These are phyloP conservation scores for Pyrocephalus nanus DNA, from an alignment of 2,797 vertebrate species.

Conservation along the genomic window DNA sequence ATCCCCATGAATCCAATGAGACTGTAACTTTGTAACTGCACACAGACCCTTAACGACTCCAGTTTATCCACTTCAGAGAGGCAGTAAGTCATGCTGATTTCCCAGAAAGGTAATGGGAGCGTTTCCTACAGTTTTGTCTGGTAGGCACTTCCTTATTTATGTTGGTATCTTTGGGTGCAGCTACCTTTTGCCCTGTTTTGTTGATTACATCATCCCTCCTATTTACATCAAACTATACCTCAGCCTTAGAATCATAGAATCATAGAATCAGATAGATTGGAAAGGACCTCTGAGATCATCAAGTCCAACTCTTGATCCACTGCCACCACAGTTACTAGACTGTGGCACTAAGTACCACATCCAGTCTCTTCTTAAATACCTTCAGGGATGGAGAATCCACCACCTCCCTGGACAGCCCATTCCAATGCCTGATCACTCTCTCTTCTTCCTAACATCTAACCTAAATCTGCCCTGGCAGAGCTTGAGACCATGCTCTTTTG, in stretches of 20 bases:
- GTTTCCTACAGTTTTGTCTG: neutral
- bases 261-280: no score
- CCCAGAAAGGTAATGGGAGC: neutral
- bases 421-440: no score
- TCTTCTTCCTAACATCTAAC: no score
- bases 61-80: neutral
- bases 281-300: no score
- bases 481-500: no score
- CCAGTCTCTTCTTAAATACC: no score
- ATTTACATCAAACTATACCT: neutral
- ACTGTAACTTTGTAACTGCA: neutral
- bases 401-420: no score
- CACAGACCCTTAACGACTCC: neutral
- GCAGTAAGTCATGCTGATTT: neutral
- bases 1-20: neutral
- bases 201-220: neutral
- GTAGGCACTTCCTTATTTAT: neutral
- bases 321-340: no score
- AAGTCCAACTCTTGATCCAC: no score
- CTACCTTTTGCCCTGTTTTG: neutral
- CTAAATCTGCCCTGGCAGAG: no score
- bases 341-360: no score
- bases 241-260: neutral
- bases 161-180: neutral
- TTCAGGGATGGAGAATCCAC: no score